Evolutionary conservation across 2,888 invertebrate genomes (phyloP), one percentile per base, ranked within the genome.

Genomic region (Choreutis nemorana): DNA sequence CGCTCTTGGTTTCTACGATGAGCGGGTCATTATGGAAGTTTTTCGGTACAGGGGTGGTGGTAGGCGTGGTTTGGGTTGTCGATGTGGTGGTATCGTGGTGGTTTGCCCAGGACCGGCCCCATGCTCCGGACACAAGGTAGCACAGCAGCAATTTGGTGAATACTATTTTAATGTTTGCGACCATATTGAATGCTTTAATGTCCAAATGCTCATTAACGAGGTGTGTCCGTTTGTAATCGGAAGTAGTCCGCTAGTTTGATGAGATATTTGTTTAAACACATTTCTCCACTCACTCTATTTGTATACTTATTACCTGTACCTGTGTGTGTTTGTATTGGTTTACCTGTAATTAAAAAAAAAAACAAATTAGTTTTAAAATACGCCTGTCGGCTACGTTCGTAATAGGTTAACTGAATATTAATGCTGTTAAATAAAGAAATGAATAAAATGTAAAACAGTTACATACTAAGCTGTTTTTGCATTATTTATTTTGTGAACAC

Each of bases 1-100:
- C 94, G 48, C 87, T 89, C 41, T 86, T 88, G 13, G 93, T 94
- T 62, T 90, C 88, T 26, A 94, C 91, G 30, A 92, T 86, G 36
- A 92, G 78, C 0, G 90, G 89, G 60, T 92, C 91, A 58, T 78
- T 79, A 45, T 80, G 79, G 40, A 80, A 70, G 42, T 79, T 79
- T 47, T 73, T 79, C 31, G 79, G 78, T 30, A 55, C 51, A 4
- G 61, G 62, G 36, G 62, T 77, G 23, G 79, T 78, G 9, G 75
- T 78, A 2, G 80, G 75, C 6, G 78, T 77, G 0, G 73, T 73
- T 42, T 73, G 68, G 8, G 79, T 78, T 1, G 79, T 77, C 4
- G 79, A 77, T 1, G 79, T 80, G 4, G 79, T 78, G 1, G 78
- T 78, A 35, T 79, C 79, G 42, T 80, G 80, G 41, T 73, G 78